Conservation (phyloP, 2,797 vertebrate genomes). For the Discoglossus pictus region DNA sequence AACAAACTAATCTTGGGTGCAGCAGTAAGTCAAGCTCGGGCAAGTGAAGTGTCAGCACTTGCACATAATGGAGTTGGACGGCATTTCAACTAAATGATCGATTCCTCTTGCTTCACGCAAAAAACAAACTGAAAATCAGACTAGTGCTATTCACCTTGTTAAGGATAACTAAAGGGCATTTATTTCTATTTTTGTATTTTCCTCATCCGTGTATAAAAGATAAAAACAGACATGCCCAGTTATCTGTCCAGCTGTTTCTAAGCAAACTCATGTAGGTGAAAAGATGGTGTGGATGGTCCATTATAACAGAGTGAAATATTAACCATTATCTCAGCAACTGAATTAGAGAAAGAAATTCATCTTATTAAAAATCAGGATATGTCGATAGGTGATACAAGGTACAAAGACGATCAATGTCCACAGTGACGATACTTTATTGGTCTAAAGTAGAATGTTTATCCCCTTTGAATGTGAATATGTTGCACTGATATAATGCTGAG, state of each 20-base stretch:
- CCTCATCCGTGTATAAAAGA: conserved; percentile 39
- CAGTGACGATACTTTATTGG: neutral
- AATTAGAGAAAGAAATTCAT: no score
- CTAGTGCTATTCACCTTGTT: conserved; percentile 27
- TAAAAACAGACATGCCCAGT: conserved; percentile 2
- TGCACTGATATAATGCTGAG: neutral
- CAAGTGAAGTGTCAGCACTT: neutral
- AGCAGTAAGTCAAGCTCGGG: neutral
- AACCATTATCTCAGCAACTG: no score
- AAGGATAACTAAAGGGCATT: conserved; percentile 49
- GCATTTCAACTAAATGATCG: conserved; percentile 6
- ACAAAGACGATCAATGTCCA: no score
- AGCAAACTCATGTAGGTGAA: neutral
- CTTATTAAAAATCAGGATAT: no score
- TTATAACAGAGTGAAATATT: no score
- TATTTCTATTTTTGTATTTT: conserved; percentile 52
- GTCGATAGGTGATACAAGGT: no score
- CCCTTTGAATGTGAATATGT: conserved; percentile 10
- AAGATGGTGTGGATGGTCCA: no score
- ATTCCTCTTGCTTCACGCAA: conserved; percentile 25
- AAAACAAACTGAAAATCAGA: conserved; percentile 20
- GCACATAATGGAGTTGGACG: neutral
- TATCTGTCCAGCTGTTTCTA: neutral
- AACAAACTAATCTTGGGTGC: no score
- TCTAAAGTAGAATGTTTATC: neutral